These are phyloP conservation scores for Notarius lentiginosus DNA, from an alignment of 2,113 vertebrate species.

Conservation along the genomic window DNA sequence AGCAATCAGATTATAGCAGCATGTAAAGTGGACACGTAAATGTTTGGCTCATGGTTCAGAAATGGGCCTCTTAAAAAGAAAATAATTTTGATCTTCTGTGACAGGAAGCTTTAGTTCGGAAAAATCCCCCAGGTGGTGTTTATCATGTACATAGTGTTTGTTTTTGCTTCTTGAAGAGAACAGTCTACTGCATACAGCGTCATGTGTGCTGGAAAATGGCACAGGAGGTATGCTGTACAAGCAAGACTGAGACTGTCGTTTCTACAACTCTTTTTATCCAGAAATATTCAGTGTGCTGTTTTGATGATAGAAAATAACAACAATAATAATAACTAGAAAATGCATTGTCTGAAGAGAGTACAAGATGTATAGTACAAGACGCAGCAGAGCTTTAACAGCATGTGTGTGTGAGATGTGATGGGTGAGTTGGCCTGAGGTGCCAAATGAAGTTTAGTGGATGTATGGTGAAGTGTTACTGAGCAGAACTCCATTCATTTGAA, in stretches of 20 bases:
- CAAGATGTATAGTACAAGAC: too few species aligned
- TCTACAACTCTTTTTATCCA: not conserved
- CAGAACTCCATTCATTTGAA: too few species aligned
- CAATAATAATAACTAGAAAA: too few species aligned
- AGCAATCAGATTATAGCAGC: not conserved
- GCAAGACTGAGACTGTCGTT: not conserved
- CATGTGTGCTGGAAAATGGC: not conserved
- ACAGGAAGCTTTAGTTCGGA: not conserved
- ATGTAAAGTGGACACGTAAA: not conserved
- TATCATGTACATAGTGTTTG: not conserved
- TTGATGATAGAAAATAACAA: not conserved
- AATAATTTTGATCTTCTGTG: not conserved
- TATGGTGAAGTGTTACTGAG: too few species aligned
- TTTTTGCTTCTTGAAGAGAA: constrained; percentile 8
- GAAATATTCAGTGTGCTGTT: not conserved
- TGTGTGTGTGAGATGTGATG: too few species aligned
- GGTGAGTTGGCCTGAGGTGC: too few species aligned
- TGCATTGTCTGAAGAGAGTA: too few species aligned
- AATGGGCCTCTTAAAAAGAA: not conserved
- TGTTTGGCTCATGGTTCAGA: not conserved
- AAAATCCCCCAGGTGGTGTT: constrained; percentile 2
- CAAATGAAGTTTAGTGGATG: too few species aligned
- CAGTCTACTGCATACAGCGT: not conserved
- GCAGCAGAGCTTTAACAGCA: too few species aligned
- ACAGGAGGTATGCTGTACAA: not conserved